These are phyloP conservation scores for Stigmatopora argus DNA, from an alignment of 2,113 vertebrate species.

Conservation along the genomic window DNA sequence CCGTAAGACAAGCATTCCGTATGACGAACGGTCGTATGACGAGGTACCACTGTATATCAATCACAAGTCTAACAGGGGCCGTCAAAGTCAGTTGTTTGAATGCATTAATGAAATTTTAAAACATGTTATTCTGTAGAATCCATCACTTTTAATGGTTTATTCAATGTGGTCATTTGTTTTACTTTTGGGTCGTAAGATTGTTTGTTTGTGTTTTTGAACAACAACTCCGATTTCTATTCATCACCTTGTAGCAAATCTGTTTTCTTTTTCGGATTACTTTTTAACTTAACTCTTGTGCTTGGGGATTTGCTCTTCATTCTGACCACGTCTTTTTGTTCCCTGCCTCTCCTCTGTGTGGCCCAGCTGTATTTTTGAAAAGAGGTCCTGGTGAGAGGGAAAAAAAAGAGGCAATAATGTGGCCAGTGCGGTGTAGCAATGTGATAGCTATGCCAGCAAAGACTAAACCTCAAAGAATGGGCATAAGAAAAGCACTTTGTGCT, in stretches of 20 bases:
- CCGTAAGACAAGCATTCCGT: too few relatives aligned
- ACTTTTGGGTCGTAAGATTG: too few relatives aligned
- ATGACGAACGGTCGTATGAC: too few relatives aligned
- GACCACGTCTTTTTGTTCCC: slow-evolving; percentile 18
- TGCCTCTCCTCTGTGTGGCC: slow-evolving; percentile 12
- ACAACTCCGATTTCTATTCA: not conserved
- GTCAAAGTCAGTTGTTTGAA: not conserved
- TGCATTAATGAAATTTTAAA: not conserved
- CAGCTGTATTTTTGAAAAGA: slow-evolving; percentile 42
- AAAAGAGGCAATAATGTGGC: slow-evolving; percentile 26
- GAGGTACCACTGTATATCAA: too few relatives aligned
- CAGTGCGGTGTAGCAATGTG: slow-evolving; percentile 19
- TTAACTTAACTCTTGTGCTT: not conserved
- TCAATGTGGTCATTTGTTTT: not conserved
- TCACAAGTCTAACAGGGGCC: not conserved
- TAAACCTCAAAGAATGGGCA: slow-evolving; percentile 25
- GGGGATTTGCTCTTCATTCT: slow-evolving; percentile 29
- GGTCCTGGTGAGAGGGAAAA: slow-evolving; percentile 20
- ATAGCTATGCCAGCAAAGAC: slow-evolving; percentile 38
- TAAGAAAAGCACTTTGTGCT: slow-evolving; percentile 24
- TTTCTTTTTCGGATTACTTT: not conserved
- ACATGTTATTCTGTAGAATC: not conserved
- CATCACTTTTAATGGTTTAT: not conserved
- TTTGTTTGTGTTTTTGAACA: too few relatives aligned
- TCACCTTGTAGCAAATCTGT: not conserved